These are phyloP conservation scores for Epirrhoe tristata DNA, from an alignment of 2,888 invertebrate genomes.

Conservation along the genomic window DNA sequence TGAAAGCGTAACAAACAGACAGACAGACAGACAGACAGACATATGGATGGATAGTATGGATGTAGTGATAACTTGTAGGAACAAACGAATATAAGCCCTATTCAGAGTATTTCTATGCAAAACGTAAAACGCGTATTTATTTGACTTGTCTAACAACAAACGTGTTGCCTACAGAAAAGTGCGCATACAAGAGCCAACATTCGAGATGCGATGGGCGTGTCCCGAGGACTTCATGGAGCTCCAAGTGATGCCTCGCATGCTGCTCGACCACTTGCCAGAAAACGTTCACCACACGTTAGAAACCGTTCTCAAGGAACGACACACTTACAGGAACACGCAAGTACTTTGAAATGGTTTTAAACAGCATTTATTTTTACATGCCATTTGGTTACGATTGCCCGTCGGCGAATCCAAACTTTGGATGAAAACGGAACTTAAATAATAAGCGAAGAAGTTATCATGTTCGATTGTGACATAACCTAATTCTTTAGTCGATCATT, in stretches of 20 bases:
- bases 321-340: slow-evolving; percentile 76
- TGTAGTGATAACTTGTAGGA: too few species aligned
- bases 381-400: slow-evolving; percentile 23
- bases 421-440: not conserved
- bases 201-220: slow-evolving; percentile 92
- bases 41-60: too few species aligned
- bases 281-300: slow-evolving; percentile 90
- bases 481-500: not conserved
- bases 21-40: too few species aligned
- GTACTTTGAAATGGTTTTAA: slow-evolving; percentile 48
- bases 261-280: slow-evolving; percentile 94
- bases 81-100: too few species aligned
- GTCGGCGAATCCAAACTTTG: not conserved
- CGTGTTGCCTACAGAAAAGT: slow-evolving; percentile 78
- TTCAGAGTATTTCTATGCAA: too few species aligned
- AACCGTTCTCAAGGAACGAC: slow-evolving; percentile 85
- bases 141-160: not conserved
- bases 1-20: too few species aligned
- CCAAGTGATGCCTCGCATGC: slow-evolving; percentile 93
- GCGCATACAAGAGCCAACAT: slow-evolving; percentile 87
- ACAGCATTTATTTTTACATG: slow-evolving; percentile 40
- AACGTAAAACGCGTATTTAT: too few species aligned
- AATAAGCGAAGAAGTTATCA: too few species aligned
- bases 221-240: slow-evolving; percentile 93
- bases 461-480: not conserved